A percentile compares a stretch with the other conserved stretches of the same genome.
Evolutionary conservation across 1,140 invertebrate species (phyloP).

Genomic region (Pectinophora gossypiella): DNA sequence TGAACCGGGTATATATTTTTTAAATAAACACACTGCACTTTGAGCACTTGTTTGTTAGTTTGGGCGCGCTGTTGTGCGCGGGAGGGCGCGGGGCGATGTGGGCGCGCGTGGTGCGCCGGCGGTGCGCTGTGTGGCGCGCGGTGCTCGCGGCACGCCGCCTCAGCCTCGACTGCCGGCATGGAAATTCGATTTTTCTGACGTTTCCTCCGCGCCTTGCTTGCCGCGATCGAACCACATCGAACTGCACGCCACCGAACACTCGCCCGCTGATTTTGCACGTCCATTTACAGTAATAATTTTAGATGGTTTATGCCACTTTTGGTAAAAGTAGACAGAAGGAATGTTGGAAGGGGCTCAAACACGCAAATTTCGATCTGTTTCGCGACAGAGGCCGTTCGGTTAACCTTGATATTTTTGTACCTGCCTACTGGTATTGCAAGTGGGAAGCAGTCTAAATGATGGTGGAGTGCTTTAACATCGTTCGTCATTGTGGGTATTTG

Average conservation of each 20-base stretch:
- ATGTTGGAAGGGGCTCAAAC: conserved; percentile 26
- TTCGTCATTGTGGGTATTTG: neutral
- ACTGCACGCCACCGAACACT: conserved; percentile 57
- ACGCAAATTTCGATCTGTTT: conserved; percentile 46
- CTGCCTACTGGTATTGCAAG: neutral
- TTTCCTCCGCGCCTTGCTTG: conserved; percentile 67
- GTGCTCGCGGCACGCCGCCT: conserved; percentile 66
- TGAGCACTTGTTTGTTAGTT: conserved; percentile 24
- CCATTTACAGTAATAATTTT: conserved; percentile 47
- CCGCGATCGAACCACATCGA: conserved; percentile 45
- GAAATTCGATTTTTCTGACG: conserved; percentile 74
- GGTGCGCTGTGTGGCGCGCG: conserved; percentile 59
- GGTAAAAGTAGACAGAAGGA: conserved; percentile 35
- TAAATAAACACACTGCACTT: conserved; percentile 23
- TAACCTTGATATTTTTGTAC: conserved; percentile 25
- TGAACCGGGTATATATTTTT: conserved; percentile 12
- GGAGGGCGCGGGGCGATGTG: conserved; percentile 14
- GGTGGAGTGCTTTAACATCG: neutral
- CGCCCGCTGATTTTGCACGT: conserved; percentile 63
- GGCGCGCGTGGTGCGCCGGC: conserved; percentile 34
- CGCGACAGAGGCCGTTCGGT: conserved; percentile 13
- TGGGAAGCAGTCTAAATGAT: neutral
- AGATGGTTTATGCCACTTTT: conserved; percentile 52
- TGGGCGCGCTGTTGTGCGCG: conserved; percentile 8
- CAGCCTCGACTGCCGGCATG: conserved; percentile 66